phyloP scores from a whole-genome alignment of 2,888 invertebrate genomes.

The Nebria salina region DNA sequence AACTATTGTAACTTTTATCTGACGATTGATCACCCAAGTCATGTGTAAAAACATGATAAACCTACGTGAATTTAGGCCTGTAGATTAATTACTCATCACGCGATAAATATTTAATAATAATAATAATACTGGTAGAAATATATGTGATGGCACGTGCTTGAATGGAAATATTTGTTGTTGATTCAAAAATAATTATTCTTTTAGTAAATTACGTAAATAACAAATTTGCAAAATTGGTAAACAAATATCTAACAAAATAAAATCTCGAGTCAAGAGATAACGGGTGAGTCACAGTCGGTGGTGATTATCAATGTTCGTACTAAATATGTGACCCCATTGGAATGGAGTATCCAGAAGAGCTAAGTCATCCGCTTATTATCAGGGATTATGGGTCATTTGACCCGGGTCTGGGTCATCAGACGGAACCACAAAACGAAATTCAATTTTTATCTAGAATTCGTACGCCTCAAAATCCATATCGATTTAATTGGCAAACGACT shows the following conservation, averaged over 20 bases:
- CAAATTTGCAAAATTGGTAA: not conserved
- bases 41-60: not conserved
- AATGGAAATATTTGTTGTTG: not conserved
- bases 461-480: too few relatives aligned
- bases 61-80: slow-evolving; percentile 4
- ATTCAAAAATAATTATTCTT: not conserved
- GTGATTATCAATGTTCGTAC: not conserved
- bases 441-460: too few relatives aligned
- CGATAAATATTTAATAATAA: not conserved
- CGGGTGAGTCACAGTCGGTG: not conserved
- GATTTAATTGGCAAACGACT: too few relatives aligned
- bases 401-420: not conserved
- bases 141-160: not conserved
- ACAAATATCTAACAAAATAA: not conserved
- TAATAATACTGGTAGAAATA: too few relatives aligned
- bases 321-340: not conserved
- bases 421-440: not conserved
- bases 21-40: not conserved
- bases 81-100: not conserved
- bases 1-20: not conserved
- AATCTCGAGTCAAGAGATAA: not conserved
- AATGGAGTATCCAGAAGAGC: not conserved
- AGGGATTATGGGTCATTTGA: not conserved
- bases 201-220: not conserved
- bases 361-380: not conserved